Conservation (phyloP, 2,113 vertebrate species). For the Oncorhynchus masou region DNA sequence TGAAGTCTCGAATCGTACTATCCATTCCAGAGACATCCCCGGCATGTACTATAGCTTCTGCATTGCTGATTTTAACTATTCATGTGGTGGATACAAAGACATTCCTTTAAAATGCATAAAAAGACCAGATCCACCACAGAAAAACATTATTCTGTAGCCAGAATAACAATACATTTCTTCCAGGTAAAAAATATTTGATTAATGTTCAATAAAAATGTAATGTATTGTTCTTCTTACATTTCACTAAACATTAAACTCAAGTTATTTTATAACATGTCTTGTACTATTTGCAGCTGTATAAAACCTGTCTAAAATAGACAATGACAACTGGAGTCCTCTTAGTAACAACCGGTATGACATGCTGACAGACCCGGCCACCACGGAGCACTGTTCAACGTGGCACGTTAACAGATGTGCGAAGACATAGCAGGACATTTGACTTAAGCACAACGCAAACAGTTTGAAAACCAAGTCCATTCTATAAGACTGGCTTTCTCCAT, state of each 20-base stretch:
- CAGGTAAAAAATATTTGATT: conserved; percentile 34
- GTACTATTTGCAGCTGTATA: no score
- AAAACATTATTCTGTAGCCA: no score
- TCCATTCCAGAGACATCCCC: conserved; percentile 2
- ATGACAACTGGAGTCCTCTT: conserved; percentile 29
- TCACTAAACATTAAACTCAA: conserved; percentile 41
- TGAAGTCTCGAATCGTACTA: conserved; percentile 19
- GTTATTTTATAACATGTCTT: conserved; percentile 54
- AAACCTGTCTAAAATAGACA: no score
- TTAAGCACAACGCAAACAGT: not conserved
- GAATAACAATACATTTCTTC: conserved; percentile 16
- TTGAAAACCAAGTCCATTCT: not conserved
- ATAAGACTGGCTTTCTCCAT: not conserved
- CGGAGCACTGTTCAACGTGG: not conserved
- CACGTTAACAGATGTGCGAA: not conserved
- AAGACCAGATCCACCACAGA: no score
- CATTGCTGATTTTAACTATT: not conserved
- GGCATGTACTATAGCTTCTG: not conserved
- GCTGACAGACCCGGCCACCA: not conserved
- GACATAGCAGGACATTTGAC: not conserved
- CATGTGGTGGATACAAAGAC: not conserved
- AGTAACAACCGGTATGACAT: conserved; percentile 21
- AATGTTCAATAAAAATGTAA: conserved; percentile 25
- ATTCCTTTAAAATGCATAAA: not conserved
- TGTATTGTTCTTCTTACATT: conserved; percentile 17